These are phyloP conservation scores for Cryptoblepharus egeriae DNA, from an alignment of 2,797 vertebrate species.

Conservation along the genomic window DNA sequence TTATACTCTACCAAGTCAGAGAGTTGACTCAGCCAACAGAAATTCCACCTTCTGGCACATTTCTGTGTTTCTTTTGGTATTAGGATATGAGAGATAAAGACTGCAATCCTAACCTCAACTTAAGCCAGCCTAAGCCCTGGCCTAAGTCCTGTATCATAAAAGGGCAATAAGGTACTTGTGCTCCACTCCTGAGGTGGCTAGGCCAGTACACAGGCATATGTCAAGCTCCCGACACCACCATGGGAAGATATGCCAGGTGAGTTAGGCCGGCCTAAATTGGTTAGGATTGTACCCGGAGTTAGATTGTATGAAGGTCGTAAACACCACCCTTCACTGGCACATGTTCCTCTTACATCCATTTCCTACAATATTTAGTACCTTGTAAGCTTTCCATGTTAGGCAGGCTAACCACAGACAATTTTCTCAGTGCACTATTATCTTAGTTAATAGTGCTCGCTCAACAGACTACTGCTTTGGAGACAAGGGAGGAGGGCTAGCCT, in stretches of 20 bases:
- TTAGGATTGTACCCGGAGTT: too few species aligned
- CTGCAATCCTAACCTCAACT: too few species aligned
- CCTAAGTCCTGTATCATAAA: too few species aligned
- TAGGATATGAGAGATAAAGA: neutral
- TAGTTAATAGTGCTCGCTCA: neutral
- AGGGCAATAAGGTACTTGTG: too few species aligned
- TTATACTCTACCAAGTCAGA: too few species aligned
- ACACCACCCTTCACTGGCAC: neutral
- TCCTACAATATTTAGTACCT: neutral
- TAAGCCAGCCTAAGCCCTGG: too few species aligned
- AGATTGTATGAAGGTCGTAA: rapidly evolving
- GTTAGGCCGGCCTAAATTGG: too few species aligned
- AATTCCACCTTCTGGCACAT: neutral
- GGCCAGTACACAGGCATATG: too few species aligned
- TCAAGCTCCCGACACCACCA: too few species aligned
- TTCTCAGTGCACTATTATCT: neutral
- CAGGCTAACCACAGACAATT: neutral
- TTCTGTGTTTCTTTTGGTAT: neutral
- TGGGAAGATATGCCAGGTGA: too few species aligned
- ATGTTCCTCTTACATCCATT: neutral
- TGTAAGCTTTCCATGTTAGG: neutral
- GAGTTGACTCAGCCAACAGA: neutral
- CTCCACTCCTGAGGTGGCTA: too few species aligned
- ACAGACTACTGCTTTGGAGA: neutral
- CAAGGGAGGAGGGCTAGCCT: neutral